Base-by-base conservation (phyloP, 2,888 invertebrate species). In the Trachelus troglodyta region DNA sequence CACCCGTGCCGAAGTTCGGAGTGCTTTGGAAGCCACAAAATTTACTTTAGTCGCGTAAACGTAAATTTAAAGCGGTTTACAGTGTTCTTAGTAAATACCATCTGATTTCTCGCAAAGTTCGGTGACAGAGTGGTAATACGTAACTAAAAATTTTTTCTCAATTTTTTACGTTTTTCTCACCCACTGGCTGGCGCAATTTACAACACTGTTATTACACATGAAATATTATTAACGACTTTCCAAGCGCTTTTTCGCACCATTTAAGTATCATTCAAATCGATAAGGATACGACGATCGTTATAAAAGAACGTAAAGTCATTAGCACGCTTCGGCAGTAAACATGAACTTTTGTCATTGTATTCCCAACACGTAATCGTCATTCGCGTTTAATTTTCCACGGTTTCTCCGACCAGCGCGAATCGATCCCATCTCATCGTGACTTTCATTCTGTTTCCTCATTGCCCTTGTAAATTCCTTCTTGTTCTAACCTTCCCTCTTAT, bases 271-370 rank as follows among this genome's bases (percentile, higher is more conserved):
- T 40, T 15, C 15, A 15, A 15, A 69, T 69, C 30, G 30, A 69
- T 30, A 11, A 83, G 81, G 78, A 75, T 76, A 80, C 76, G 69
- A 77, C 81, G 79, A 82, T 86, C 83, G 84, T 85, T 85, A 85
- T 15, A 6, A 82, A 80, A 75, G 82, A 79, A 79, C 78, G 80
- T 79, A 76, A 79, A 81, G 79, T 85, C 85, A 84, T 84, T 84
- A 84, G 81, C 84, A 81, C 84, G 81, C 81, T 79, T 79, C 80
- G 78, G 82, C 84, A 84, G 86, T 85, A 85, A 85, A 69, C 69
- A 12, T 15, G 85, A 84, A 81, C 82, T 82, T 85, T 86, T 87
- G 87, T 83, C 85, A 85, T 88, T 88, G 4, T 15, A 90, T 89
- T 89, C 88, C 81, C 83, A 83, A 86, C 89, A 88, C 87, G 86